Base-by-base conservation (phyloP, 1,140 invertebrate genomes). In the Nomia melanderi region DNA sequence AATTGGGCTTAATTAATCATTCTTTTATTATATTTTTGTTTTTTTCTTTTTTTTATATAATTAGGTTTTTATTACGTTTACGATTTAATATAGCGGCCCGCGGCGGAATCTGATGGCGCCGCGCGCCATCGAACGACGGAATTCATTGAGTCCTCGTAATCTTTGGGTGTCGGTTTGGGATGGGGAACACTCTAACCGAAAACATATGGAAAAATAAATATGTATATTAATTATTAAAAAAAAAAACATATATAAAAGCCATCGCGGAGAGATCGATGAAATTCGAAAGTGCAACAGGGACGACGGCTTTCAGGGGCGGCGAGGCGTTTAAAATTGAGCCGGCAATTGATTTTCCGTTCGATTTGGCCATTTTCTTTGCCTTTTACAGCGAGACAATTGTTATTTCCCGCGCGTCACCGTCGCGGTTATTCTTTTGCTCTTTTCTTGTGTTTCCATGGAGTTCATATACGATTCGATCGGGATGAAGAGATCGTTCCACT, bases 111-210 rank as follows among this genome's bases (percentile, higher is more conserved):
- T 27, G 29, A 57, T 54, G 8, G 50, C 71, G 65, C 75, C 39
- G 77, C 79, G 54, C 39, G 44, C 11, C n/a, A 17, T 4, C 44
- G 33, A 73, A 56, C 53, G 56, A 72, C 27, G 47, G 73, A 56
- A 69, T 74, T 25, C 25, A 31, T 78, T 54, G 53, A 57, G 44
- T 79, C 85, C 85, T 77, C 77, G 81, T 79, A 78, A 77, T 72
- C 70, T 56, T 82, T 80, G 81, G 90, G 89, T 91, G 87, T 90
- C 80, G 89, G 87, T 85, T 86, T 86, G 81, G 86, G 83, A 86
- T 86, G 85, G 84, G 87, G 85, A 86, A 74, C 73, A 88, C 41
- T 89, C 84, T 88, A 88, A 88, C 86, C 85, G 84, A 89, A 88
- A 84, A 29, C 20, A 72, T 84, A 73, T 59, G 74, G 64, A 84